These are phyloP conservation scores for Rhodophaea formosa DNA, from an alignment of 2,888 invertebrate genomes.

Conservation along the genomic window DNA sequence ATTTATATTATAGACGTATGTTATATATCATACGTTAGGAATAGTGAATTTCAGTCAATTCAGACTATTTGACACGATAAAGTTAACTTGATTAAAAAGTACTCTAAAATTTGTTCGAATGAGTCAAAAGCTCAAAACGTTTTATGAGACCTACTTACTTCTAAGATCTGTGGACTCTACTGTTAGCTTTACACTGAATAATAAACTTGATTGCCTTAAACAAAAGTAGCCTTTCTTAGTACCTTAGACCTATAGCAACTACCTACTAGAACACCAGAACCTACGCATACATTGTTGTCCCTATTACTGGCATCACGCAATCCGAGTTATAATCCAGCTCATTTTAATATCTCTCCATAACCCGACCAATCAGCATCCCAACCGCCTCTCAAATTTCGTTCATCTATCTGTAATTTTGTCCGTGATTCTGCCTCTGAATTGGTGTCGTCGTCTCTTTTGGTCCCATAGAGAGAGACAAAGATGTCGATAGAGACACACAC, in stretches of 20 bases:
- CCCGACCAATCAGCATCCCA: background rate
- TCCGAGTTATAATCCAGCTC: background rate
- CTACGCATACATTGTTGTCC: background rate
- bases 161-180: too few species aligned
- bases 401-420: background rate
- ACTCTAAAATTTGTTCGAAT: too few species aligned
- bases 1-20: too few species aligned
- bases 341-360: background rate
- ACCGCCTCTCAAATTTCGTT: background rate
- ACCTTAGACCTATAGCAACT: background rate
- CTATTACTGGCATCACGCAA: conserved; percentile 1
- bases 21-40: too few species aligned
- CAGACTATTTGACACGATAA: too few species aligned
- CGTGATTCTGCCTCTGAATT: background rate
- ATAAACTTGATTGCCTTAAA: too few species aligned
- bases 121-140: too few species aligned
- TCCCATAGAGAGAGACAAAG: background rate
- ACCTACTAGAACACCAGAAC: too few species aligned
- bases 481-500: background rate
- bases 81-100: too few species aligned
- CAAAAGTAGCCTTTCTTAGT: background rate
- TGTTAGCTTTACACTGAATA: too few species aligned
- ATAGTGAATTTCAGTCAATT: too few species aligned
- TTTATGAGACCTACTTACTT: too few species aligned
- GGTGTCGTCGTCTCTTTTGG: background rate